Conservation (phyloP, 2,888 invertebrate genomes). For the Meloe dianella region DNA sequence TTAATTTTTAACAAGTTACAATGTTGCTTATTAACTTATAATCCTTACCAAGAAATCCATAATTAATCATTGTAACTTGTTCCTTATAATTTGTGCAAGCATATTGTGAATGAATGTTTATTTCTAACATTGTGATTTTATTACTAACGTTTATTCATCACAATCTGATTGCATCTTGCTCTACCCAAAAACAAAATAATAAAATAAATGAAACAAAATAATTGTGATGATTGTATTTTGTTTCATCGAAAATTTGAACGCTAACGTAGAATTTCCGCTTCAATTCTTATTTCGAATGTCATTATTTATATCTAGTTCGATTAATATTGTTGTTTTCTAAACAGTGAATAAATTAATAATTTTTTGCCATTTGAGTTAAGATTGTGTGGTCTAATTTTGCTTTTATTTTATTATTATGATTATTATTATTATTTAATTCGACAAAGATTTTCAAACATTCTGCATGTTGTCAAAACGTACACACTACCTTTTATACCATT, state of each 20-base stretch:
- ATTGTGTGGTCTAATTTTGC: conserved; percentile 11
- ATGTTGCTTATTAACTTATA: conserved; percentile 36
- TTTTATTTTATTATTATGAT: conserved; percentile 26
- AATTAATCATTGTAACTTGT: conserved; percentile 45
- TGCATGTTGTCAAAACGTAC: conserved; percentile 53
- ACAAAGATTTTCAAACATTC: conserved; percentile 60
- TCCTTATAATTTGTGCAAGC: conserved; percentile 44
- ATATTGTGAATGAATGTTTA: conserved; percentile 45
- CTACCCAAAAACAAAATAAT: conserved; percentile 19
- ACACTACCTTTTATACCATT: conserved; percentile 42
- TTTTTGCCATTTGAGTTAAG: conserved; percentile 22
- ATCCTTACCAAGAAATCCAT: conserved; percentile 24
- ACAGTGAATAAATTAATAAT: background rate
- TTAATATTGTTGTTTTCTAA: background rate
- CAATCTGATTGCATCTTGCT: conserved; percentile 53
- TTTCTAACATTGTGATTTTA: conserved; percentile 18
- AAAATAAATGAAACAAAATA: background rate
- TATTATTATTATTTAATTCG: conserved; percentile 38
- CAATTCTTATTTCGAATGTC: conserved; percentile 25
- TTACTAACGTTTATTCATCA: conserved; percentile 45
- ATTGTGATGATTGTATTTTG: too few species aligned
- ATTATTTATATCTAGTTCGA: background rate
- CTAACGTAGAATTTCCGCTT: conserved; percentile 44
- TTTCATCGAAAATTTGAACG: conserved; percentile 32
- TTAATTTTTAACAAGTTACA: conserved; percentile 49